phyloP scores from a whole-genome alignment of 1,140 invertebrate genomes.

The Nasonia longicornis region DNA sequence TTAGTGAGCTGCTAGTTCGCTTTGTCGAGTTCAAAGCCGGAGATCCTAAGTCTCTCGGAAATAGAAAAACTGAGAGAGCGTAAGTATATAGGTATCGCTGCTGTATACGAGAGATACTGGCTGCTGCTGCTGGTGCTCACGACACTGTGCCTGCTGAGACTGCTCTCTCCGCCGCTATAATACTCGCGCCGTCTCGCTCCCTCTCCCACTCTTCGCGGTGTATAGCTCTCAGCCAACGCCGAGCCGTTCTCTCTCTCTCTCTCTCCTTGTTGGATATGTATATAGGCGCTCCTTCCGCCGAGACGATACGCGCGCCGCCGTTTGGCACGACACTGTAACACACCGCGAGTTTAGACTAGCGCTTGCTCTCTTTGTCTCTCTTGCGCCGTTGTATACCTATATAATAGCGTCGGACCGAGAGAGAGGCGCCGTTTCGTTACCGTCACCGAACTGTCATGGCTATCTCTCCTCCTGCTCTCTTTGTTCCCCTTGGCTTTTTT shows the following conservation, averaged over 20 bases:
- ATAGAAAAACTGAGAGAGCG: too few relatives aligned
- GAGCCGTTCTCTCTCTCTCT: neutral
- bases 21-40: too few relatives aligned
- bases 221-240: neutral
- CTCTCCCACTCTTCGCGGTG: neutral
- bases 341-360: too few relatives aligned
- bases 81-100: neutral
- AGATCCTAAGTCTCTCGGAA: too few relatives aligned
- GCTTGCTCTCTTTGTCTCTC: neutral
- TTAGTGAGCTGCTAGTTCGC: neutral
- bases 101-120: neutral
- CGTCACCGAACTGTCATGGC: neutral
- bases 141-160: neutral
- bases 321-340: neutral
- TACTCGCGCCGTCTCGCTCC: constrained; percentile 36
- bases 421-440: neutral
- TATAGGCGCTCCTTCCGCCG: neutral
- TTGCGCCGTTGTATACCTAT: neutral
- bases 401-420: neutral
- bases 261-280: neutral
- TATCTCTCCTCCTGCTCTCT: neutral
- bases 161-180: neutral
- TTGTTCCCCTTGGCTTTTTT: neutral
- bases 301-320: neutral
- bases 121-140: neutral